Evolutionary conservation across 1,140 invertebrate species (phyloP).

Genomic region (Drosophila littoralis): DNA sequence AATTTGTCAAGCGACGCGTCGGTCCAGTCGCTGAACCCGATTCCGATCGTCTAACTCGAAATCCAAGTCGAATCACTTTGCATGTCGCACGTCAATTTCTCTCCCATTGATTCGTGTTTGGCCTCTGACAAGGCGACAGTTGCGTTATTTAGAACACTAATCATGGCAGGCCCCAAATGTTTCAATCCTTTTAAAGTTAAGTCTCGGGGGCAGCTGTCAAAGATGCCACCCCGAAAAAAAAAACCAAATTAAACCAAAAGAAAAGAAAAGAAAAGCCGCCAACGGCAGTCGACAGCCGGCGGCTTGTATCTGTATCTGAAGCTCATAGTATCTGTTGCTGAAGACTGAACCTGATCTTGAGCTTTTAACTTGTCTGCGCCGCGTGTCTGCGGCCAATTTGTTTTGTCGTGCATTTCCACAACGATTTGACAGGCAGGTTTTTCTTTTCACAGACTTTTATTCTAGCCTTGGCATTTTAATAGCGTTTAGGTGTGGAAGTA

Average conservation of each 20-base stretch:
- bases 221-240: conserved; percentile 22
- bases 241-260: background rate
- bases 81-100: conserved; percentile 68
- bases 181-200: conserved; percentile 59
- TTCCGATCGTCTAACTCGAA: conserved; percentile 9
- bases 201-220: conserved; percentile 34
- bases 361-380: conserved; percentile 54
- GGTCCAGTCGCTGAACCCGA: conserved; percentile 35
- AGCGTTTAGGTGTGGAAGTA: conserved; percentile 1
- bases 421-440: conserved; percentile 39
- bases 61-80: conserved; percentile 43
- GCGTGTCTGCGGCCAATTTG: conserved; percentile 74
- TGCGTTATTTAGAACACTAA: conserved; percentile 75
- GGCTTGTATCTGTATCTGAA: conserved; percentile 11
- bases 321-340: background rate
- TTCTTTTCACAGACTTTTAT: background rate
- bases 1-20: conserved; percentile 72
- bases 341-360: conserved; percentile 55
- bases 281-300: conserved; percentile 56
- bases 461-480: conserved; percentile 17
- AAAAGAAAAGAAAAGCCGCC: conserved; percentile 55
- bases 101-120: conserved; percentile 38
- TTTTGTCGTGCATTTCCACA: conserved; percentile 66
- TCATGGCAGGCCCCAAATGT: conserved; percentile 72
- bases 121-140: conserved; percentile 35